These are phyloP conservation scores for Polypterus bichir DNA, from an alignment of 2,113 vertebrate genomes.

Conservation along the genomic window DNA sequence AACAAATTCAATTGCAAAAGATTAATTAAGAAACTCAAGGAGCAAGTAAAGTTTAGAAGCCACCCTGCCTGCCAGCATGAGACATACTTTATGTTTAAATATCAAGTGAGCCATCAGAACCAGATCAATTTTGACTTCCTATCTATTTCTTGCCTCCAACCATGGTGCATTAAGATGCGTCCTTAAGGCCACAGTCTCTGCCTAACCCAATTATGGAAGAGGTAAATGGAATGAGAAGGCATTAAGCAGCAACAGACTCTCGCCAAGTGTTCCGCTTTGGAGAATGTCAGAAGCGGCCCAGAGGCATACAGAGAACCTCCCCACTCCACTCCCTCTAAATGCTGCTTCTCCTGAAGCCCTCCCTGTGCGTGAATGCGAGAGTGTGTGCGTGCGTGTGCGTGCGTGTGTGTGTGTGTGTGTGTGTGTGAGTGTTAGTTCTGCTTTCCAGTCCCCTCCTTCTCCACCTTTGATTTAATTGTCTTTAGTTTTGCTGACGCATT, in stretches of 20 bases:
- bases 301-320: conserved; percentile 21
- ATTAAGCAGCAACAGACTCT: neutral
- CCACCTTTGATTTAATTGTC: neutral
- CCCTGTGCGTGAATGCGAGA: neutral
- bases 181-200: conserved; percentile 7
- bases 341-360: conserved; percentile 4
- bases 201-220: conserved; percentile 31
- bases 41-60: no score
- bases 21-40: no score
- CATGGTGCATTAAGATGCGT: neutral
- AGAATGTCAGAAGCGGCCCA: conserved; percentile 36
- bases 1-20: no score
- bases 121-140: no score
- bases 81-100: no score
- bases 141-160: no score
- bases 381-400: neutral
- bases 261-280: conserved; percentile 9
- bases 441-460: neutral
- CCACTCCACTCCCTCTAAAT: conserved; percentile 11
- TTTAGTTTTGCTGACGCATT: conserved; percentile 8
- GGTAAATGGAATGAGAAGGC: conserved; percentile 36
- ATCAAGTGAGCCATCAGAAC: no score
- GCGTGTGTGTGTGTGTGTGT: neutral
- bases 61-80: no score
- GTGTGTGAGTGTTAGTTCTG: neutral